Base-by-base conservation (phyloP, 2,888 invertebrate species). In the Tachina grossa region DNA sequence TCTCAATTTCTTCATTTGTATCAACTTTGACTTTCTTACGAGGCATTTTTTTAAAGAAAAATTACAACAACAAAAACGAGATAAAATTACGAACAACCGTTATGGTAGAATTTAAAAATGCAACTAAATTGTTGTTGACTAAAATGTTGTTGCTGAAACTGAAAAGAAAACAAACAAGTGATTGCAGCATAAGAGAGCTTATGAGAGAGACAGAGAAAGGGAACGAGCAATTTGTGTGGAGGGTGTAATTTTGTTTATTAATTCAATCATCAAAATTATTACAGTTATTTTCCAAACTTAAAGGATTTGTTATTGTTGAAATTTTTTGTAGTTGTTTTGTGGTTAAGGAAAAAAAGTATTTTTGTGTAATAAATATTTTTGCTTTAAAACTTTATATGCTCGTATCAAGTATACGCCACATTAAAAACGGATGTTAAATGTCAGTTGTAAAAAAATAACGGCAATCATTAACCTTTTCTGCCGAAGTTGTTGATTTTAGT, bases 1-100 rank as follows among this genome's bases (percentile, higher is more conserved):
- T 92, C 80, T 92, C 92, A 22, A 92, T 89, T 87, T 92, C 92
- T 68, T 93, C 93, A 39, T 90, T 85, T 0, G 94, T 93, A 87
- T 94, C 94, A 6, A 88, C 89, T 87, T 91, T 91, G 49, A 88
- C 87, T 47, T 91, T 92, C 87, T 91, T 92, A 3, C 91, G 89
- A 9, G 91, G 90, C 92, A 92, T 92, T 87, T 69, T 88, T 14
- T 5, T 9, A 45, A 75, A 1, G 10, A 9, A 43, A 31, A 55
- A 59, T 2, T 13, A 31, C 4, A 55, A 55, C 10, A 55, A 55
- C 14, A 57, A 59, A 22, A 59, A 9, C n/a, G 3, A 39, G 5
- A 11, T 16, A 43, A 61, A 16, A 59, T 31, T 41, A 16, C 43
- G 11, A 75, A 63, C 81, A 78, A 82, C 85, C 85, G 59, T 65